Evolutionary conservation across 2,888 invertebrate genomes (phyloP).

Genomic region (Anthrax anthrax): DNA sequence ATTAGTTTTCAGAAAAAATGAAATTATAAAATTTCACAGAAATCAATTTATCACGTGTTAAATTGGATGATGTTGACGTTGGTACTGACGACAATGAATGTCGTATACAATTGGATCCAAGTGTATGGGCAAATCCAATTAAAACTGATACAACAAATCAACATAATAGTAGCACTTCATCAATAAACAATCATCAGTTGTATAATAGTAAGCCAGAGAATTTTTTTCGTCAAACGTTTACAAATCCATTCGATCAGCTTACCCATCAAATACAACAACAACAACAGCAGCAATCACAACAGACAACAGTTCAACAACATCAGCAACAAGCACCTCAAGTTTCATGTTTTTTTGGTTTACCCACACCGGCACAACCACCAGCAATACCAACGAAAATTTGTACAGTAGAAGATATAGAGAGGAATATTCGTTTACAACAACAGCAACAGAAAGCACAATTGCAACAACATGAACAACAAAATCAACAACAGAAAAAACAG

Average conservation of each 20-base stretch:
- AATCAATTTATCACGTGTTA: conserved; percentile 29
- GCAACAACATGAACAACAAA: conserved; percentile 16
- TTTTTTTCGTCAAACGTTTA: conserved; percentile 24
- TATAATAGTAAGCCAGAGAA: conserved; percentile 19
- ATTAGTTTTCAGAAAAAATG: conserved; percentile 1
- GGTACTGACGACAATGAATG: conserved; percentile 25
- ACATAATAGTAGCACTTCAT: neutral
- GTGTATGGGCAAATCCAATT: conserved; percentile 37
- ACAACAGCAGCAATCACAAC: too few relatives aligned
- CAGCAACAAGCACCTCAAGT: conserved; percentile 10
- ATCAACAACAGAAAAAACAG: conserved; percentile 9
- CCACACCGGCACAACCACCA: conserved; percentile 11
- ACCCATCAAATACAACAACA: too few relatives aligned
- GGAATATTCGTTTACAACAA: conserved; percentile 30
- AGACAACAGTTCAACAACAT: conserved; percentile 5
- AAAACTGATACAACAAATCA: conserved; percentile 17
- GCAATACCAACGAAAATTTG: conserved; percentile 24
- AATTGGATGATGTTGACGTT: conserved; percentile 31
- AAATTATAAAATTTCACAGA: conserved; percentile 14
- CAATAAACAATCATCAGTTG: conserved; percentile 7
- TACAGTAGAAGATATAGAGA: conserved; percentile 32
- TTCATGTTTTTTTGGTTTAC: conserved; percentile 17
- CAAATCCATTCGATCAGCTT: conserved; percentile 16
- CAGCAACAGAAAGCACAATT: conserved; percentile 19
- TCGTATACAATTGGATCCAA: conserved; percentile 30